A percentile compares a stretch with the other conserved stretches of the same genome.
phyloP scores from a whole-genome alignment of 1,140 invertebrate species.

The Adelges cooleyi region DNA sequence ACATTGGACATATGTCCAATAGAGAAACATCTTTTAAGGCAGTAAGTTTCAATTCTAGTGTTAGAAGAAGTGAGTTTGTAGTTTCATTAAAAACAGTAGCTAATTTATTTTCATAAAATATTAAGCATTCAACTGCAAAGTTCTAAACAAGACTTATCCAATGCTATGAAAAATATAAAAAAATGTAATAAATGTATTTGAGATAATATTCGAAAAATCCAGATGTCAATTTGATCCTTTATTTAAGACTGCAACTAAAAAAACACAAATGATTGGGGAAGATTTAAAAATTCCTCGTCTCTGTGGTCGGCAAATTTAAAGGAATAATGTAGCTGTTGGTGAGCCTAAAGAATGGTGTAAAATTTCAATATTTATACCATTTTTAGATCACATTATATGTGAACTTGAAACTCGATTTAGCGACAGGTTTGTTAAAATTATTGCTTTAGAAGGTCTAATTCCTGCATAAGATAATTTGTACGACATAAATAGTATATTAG shows the following conservation, averaged over 20 bases:
- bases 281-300: background rate
- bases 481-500: too few species aligned
- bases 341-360: background rate
- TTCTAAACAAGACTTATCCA: background rate
- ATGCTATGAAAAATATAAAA: background rate
- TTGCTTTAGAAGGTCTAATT: background rate
- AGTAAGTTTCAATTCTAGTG: background rate
- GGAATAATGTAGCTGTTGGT: background rate
- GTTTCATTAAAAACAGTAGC: background rate
- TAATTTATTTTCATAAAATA: background rate
- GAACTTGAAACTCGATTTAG: background rate
- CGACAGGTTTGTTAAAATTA: background rate
- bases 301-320: slow-evolving; percentile 28
- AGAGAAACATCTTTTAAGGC: background rate
- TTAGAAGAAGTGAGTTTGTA: too few species aligned
- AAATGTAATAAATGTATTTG: too few species aligned
- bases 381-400: background rate
- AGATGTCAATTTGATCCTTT: too few species aligned
- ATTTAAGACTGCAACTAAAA: too few species aligned
- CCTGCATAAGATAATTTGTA: background rate
- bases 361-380: background rate
- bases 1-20: too few species aligned
- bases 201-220: too few species aligned
- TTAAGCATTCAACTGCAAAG: background rate
- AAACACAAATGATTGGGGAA: too few species aligned